Conservation (phyloP, 2,113 vertebrate genomes). For the Pseudopodoces humilis region DNA sequence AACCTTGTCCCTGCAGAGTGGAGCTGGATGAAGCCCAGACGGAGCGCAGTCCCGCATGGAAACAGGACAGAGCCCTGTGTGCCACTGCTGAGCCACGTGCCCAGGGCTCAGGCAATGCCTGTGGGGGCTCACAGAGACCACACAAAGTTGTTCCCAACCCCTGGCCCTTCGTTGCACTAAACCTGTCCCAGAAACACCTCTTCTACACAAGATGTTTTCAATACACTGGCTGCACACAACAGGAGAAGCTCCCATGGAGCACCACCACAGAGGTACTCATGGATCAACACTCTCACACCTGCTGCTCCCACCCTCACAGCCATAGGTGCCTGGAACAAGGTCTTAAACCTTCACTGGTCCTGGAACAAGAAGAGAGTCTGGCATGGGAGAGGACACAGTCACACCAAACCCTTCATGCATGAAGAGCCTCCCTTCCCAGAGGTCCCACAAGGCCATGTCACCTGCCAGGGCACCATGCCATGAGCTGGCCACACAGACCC, state of each 20-base stretch:
- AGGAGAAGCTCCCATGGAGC: background rate
- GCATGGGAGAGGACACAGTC: background rate
- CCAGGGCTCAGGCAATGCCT: background rate
- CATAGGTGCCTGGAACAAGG: background rate
- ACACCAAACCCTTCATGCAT: background rate
- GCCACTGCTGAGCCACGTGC: fast-evolving
- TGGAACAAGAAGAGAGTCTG: background rate
- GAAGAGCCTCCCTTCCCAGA: background rate
- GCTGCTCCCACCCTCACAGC: background rate
- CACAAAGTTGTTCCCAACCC: background rate
- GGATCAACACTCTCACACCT: background rate
- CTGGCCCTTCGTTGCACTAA: fast-evolving
- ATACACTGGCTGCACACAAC: background rate
- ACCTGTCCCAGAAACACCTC: background rate
- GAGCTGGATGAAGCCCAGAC: conserved; percentile 5
- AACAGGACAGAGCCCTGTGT: background rate
- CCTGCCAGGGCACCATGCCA: fast-evolving
- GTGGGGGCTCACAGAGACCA: background rate
- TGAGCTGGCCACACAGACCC: background rate
- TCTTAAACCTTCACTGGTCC: background rate
- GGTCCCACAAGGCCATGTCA: fast-evolving
- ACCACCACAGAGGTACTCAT: background rate
- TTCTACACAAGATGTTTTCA: fast-evolving
- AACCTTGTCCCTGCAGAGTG: background rate
- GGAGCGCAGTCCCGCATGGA: fast-evolving